Percentiles rank a stretch among this genome's conserved stretches.
These are phyloP conservation scores for Drosophila anomalata DNA, from an alignment of 2,888 invertebrate species.

Conservation along the genomic window DNA sequence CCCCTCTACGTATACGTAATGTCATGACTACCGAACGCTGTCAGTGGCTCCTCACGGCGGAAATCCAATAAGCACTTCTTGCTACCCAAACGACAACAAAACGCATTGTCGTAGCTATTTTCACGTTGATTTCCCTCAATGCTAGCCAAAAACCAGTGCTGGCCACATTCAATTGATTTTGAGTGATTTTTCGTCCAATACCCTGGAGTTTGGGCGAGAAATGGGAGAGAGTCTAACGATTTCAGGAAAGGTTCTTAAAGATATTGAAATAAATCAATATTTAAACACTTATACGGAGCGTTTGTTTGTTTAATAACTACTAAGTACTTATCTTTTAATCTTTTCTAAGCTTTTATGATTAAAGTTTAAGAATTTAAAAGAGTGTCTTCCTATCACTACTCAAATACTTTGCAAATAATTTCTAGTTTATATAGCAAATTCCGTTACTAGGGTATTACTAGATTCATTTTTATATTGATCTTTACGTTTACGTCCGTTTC, in stretches of 20 bases:
- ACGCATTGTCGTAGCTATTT: conserved; percentile 64
- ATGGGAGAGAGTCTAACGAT: background rate
- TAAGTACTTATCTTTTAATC: background rate
- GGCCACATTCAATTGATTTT: conserved; percentile 73
- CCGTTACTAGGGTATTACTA: conserved; percentile 40
- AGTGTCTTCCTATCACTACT: background rate
- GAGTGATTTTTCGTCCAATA: conserved; percentile 50
- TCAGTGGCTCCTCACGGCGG: conserved; percentile 56
- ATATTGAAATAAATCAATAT: background rate
- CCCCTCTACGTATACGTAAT: conserved; percentile 1
- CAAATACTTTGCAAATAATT: too few relatives aligned
- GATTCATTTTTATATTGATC: conserved; percentile 21
- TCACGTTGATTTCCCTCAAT: conserved; percentile 52
- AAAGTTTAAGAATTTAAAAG: background rate
- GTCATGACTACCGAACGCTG: conserved; percentile 41
- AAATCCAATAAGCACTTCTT: conserved; percentile 72
- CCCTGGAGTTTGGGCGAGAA: conserved; percentile 3
- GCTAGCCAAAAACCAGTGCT: conserved; percentile 35
- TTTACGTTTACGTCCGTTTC: conserved; percentile 41
- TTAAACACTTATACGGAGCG: too few relatives aligned
- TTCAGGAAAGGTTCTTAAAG: background rate
- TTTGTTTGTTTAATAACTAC: too few relatives aligned
- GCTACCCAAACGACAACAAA: conserved; percentile 30
- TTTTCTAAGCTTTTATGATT: background rate
- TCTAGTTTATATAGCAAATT: background rate